phyloP scores from a whole-genome alignment of 2,113 vertebrate species.

The Misgurnus anguillicaudatus region DNA sequence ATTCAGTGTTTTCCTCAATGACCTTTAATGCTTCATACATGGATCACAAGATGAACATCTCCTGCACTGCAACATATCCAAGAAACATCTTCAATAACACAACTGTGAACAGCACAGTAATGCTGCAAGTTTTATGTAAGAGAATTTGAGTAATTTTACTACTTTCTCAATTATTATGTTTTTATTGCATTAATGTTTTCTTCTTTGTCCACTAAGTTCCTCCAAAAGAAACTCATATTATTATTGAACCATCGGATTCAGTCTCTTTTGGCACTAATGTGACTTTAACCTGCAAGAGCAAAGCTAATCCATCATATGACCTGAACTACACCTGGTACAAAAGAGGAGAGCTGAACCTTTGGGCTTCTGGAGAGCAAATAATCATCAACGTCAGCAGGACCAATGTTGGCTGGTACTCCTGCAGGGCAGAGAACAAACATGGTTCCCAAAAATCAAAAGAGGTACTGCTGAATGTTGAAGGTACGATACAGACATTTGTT shows the following conservation, averaged over 20 bases:
- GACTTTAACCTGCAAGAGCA: conserved; percentile 15
- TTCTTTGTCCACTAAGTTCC: not conserved
- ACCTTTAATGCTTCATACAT: no score
- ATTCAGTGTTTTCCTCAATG: no score
- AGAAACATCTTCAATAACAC: no score
- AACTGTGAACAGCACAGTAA: no score
- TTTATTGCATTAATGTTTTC: no score
- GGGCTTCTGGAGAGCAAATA: not conserved
- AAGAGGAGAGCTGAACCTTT: not conserved
- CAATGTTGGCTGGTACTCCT: not conserved
- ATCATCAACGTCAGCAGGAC: not conserved
- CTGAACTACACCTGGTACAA: not conserved
- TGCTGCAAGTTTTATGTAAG: no score
- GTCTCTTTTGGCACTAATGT: conserved; percentile 1
- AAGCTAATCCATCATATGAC: not conserved
- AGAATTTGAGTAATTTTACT: no score
- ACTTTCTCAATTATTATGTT: no score
- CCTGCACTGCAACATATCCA: no score
- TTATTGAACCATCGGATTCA: not conserved
- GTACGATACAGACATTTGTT: not conserved
- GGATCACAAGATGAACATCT: no score
- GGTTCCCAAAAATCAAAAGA: not conserved
- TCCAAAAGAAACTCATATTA: not conserved
- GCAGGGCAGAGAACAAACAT: not conserved
- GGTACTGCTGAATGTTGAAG: not conserved